phyloP scores from a whole-genome alignment of 2,113 vertebrate species.

The Merops nubicus region DNA sequence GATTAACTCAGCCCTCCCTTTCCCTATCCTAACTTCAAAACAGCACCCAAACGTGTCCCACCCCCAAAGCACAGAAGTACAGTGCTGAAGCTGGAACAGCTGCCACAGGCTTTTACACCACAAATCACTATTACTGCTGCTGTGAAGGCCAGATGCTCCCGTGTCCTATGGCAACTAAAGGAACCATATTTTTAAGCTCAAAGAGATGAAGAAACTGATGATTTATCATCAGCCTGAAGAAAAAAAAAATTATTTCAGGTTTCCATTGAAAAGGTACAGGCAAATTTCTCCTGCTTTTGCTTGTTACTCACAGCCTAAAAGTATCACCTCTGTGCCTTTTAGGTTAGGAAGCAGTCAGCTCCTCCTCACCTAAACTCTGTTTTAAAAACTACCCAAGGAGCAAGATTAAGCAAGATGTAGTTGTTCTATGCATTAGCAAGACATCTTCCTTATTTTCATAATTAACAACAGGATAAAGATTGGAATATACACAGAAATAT shows the following conservation, averaged over 20 bases:
- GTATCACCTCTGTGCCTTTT: neutral
- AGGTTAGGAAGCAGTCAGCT: neutral
- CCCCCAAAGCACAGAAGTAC: neutral
- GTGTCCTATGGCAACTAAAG: neutral
- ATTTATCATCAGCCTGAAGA: neutral
- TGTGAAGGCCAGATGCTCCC: neutral
- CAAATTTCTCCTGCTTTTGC: neutral
- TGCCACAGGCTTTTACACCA: fast-evolving
- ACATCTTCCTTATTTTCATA: neutral
- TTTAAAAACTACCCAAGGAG: neutral
- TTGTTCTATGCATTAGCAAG: neutral
- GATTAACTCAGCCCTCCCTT: neutral
- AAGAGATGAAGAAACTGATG: neutral
- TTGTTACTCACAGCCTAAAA: neutral
- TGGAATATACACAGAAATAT: neutral
- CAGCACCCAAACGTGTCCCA: no score
- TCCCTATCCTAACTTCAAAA: neutral
- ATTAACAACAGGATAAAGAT: neutral
- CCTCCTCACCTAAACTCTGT: neutral
- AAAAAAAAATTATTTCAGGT: neutral
- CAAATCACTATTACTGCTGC: fast-evolving
- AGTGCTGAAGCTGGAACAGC: neutral
- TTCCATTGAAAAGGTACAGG: neutral
- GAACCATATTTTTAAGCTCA: neutral
- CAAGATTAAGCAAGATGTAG: neutral